Evolutionary conservation across 2,113 vertebrate genomes (phyloP).

Genomic region (Dolichallabes microphthalmus): DNA sequence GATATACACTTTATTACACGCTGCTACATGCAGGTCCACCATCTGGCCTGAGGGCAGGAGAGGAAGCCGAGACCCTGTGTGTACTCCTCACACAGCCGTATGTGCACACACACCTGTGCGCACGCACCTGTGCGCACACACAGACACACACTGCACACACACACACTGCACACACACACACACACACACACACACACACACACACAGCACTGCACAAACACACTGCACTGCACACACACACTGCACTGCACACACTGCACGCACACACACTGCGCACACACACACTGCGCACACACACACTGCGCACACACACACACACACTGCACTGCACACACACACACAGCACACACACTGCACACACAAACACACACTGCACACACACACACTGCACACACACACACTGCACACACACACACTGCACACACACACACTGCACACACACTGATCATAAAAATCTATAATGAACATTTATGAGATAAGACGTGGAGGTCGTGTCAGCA

Average conservation of each 20-base stretch:
- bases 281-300: no score
- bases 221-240: neutral
- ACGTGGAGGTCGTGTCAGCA: neutral
- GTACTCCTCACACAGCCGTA: slow-evolving; percentile 29
- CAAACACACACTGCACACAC: neutral
- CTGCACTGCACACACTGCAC: neutral
- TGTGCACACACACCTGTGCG: neutral
- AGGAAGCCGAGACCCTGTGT: slow-evolving; percentile 44
- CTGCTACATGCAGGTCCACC: slow-evolving; percentile 53
- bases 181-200: slow-evolving; percentile 17
- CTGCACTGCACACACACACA: slow-evolving; percentile 16
- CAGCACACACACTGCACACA: neutral
- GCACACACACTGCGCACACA: neutral
- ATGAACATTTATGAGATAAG: slow-evolving; percentile 24
- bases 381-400: slow-evolving; percentile 22
- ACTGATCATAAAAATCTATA: neutral
- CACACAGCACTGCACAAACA: slow-evolving; percentile 30
- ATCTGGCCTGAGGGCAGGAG: slow-evolving; percentile 55
- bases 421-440: neutral
- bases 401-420: neutral
- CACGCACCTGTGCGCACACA: neutral
- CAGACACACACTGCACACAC: neutral
- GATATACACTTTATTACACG: slow-evolving; percentile 63
- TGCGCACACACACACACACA: neutral
- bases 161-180: slow-evolving; percentile 7